Evolutionary conservation across 2,888 invertebrate genomes (phyloP).

Genomic region (Therioaphis trifolii): DNA sequence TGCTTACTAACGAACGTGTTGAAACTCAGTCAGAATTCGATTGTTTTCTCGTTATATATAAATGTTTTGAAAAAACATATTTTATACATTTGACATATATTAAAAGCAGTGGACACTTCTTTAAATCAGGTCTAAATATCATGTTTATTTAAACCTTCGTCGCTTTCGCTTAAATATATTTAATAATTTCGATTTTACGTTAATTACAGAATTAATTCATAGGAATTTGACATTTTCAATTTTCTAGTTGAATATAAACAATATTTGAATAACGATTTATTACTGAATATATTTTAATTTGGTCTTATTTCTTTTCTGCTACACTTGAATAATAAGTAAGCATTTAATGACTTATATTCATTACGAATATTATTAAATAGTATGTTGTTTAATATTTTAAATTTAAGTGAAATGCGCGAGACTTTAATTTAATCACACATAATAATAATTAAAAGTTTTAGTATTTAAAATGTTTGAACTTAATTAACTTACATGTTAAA

Average conservation of each 20-base stretch:
- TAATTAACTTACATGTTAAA: too few relatives aligned
- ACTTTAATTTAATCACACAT: too few relatives aligned
- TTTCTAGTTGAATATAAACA: background rate
- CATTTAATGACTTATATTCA: too few relatives aligned
- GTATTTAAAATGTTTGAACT: too few relatives aligned
- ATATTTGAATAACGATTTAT: background rate
- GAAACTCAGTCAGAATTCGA: constrained; percentile 3
- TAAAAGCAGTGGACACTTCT: background rate
- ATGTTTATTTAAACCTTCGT: background rate
- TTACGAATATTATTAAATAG: too few relatives aligned
- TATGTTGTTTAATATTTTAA: background rate
- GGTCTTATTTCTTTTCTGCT: too few relatives aligned
- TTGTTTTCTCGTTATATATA: background rate
- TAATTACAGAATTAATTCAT: too few relatives aligned
- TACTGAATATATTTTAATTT: background rate
- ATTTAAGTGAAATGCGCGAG: background rate
- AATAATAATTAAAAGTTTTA: too few relatives aligned
- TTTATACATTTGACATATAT: too few relatives aligned
- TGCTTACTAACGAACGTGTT: background rate
- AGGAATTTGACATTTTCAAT: background rate
- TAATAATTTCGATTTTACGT: background rate
- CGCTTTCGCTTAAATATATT: background rate
- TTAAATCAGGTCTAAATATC: background rate
- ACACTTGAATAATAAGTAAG: too few relatives aligned
- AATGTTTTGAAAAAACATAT: background rate